Evolutionary conservation across 2,797 vertebrate genomes (phyloP).

Genomic region (Notolepis coatsorum): DNA sequence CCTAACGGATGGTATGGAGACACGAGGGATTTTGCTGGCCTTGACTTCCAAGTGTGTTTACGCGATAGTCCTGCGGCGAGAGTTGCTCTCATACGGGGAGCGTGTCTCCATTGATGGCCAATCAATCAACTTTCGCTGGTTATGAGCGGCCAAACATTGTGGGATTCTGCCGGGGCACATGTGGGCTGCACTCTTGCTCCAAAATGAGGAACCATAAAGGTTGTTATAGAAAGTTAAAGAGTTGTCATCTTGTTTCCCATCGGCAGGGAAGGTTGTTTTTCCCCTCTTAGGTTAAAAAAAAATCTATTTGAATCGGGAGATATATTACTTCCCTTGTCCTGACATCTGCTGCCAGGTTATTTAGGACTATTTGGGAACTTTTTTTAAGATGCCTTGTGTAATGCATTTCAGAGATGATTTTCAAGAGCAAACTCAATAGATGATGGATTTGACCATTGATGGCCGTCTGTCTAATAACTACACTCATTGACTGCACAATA

Average conservation of each 20-base stretch:
- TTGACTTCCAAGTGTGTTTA: conserved; percentile 82
- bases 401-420: not conserved
- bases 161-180: conserved; percentile 57
- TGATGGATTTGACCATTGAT: too few relatives aligned
- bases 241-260: conserved; percentile 31
- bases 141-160: conserved; percentile 56
- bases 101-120: conserved; percentile 77
- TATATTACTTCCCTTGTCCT: not conserved
- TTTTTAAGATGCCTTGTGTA: not conserved
- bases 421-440: not conserved
- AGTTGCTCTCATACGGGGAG: conserved; percentile 62
- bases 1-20: conserved; percentile 80
- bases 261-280: conserved; percentile 9
- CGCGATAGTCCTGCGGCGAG: conserved; percentile 67
- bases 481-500: too few relatives aligned
- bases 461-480: too few relatives aligned
- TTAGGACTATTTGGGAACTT: not conserved
- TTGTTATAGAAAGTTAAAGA: conserved; percentile 44
- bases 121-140: conserved; percentile 76
- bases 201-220: conserved; percentile 49
- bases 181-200: conserved; percentile 45
- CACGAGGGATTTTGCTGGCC: conserved; percentile 80
- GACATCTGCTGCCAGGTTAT: not conserved
- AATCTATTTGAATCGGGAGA: conserved; percentile 18
- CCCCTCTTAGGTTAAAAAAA: conserved; percentile 3